Evolutionary conservation across 2,888 invertebrate genomes (phyloP).

Genomic region (Dryocosmus kuriphilus): DNA sequence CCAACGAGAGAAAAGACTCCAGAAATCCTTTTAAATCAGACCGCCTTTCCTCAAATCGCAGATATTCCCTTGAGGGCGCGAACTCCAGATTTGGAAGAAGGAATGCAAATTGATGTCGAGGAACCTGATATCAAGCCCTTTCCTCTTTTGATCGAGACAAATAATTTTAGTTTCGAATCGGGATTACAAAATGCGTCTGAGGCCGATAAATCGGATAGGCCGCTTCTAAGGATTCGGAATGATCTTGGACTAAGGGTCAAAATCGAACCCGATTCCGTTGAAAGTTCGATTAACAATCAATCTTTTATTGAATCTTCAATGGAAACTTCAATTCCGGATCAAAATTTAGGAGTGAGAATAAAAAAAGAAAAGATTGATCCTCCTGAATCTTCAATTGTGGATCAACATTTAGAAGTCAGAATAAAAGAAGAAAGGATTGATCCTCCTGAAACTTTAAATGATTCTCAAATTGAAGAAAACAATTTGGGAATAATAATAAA

Average conservation of each 20-base stretch:
- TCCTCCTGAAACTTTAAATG: neutral
- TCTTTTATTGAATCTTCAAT: neutral
- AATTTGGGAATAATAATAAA: neutral
- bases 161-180: neutral
- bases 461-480: neutral
- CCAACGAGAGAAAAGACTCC: too few species aligned
- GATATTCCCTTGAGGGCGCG: neutral
- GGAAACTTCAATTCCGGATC: neutral
- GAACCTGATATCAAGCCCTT: constrained; percentile 5
- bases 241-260: neutral
- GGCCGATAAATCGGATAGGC: neutral
- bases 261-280: neutral
- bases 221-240: neutral
- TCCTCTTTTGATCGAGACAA: neutral
- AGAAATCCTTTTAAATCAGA: too few species aligned
- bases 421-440: neutral
- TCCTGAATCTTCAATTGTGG: neutral
- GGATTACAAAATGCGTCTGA: neutral
- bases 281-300: neutral
- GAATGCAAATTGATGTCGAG: constrained; percentile 23
- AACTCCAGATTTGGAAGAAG: neutral
- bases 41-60: neutral
- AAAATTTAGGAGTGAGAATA: neutral
- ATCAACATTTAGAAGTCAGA: neutral
- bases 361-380: neutral